Conservation (phyloP, 1,140 invertebrate genomes). For the Magallana ariakensis region DNA sequence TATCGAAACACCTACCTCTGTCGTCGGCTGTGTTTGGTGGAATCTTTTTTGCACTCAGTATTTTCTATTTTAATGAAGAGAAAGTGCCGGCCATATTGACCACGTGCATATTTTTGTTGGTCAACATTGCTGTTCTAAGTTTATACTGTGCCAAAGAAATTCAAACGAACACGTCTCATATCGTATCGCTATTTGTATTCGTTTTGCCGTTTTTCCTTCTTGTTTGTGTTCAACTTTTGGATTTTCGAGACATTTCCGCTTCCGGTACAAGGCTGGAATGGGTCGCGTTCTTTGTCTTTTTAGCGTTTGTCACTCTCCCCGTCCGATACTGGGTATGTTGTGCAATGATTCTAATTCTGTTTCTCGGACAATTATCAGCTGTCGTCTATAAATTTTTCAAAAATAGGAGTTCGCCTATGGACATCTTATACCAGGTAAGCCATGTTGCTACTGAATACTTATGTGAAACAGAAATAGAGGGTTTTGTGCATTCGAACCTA, state of each 20-base stretch:
- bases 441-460: no score
- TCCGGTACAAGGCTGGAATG: not conserved
- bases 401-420: not conserved
- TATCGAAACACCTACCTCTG: not conserved
- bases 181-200: not conserved
- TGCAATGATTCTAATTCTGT: not conserved
- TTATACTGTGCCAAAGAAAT: not conserved
- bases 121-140: not conserved
- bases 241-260: not conserved
- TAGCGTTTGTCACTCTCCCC: not conserved
- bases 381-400: not conserved
- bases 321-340: slow-evolving; percentile 4
- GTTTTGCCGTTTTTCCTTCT: not conserved
- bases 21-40: not conserved
- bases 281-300: not conserved
- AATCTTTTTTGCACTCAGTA: not conserved
- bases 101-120: not conserved
- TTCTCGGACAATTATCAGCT: slow-evolving; percentile 1
- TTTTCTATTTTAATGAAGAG: slow-evolving; percentile 9
- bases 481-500: no score
- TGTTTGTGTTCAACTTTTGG: not conserved
- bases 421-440: not conserved
- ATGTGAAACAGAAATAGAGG: no score
- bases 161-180: not conserved
- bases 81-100: not conserved